These are phyloP conservation scores for Chaetura pelagica DNA, from an alignment of 2,113 vertebrate species.

Conservation along the genomic window DNA sequence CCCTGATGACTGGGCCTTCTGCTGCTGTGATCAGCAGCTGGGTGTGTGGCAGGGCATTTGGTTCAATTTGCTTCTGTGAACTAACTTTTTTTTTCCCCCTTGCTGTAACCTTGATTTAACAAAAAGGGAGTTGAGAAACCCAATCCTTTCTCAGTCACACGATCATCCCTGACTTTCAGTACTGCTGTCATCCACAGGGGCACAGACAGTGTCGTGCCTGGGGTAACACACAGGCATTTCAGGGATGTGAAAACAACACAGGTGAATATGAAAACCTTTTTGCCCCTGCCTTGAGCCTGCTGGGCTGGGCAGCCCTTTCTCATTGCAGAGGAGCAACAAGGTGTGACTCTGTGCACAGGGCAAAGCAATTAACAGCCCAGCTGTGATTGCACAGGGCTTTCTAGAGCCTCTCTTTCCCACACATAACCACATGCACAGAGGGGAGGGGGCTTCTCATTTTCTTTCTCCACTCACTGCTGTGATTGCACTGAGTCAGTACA, in stretches of 20 bases:
- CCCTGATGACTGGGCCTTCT: not conserved
- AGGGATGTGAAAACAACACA: not conserved
- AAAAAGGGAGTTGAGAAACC: not conserved
- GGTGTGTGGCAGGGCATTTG: not conserved
- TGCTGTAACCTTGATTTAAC: not conserved
- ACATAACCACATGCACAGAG: not conserved
- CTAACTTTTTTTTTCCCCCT: not conserved
- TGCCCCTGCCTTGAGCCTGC: not conserved
- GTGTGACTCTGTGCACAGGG: not conserved
- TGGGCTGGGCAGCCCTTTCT: not conserved
- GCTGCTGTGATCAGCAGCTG: not conserved
- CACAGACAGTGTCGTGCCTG: not conserved
- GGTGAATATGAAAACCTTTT: not conserved
- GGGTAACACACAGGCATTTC: not conserved
- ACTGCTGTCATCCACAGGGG: not conserved
- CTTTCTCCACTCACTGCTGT: not conserved
- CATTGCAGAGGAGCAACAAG: not conserved
- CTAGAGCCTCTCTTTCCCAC: not conserved
- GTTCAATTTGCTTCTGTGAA: not conserved
- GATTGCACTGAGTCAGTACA: not conserved
- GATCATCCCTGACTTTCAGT: not conserved
- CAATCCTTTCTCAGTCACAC: not conserved
- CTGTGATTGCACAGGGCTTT: slow-evolving; percentile 21
- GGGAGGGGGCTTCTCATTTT: not conserved
- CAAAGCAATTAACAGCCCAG: slow-evolving; percentile 26